Base-by-base conservation (phyloP, 2,888 invertebrate genomes). In the Eugnorisma glareosa region DNA sequence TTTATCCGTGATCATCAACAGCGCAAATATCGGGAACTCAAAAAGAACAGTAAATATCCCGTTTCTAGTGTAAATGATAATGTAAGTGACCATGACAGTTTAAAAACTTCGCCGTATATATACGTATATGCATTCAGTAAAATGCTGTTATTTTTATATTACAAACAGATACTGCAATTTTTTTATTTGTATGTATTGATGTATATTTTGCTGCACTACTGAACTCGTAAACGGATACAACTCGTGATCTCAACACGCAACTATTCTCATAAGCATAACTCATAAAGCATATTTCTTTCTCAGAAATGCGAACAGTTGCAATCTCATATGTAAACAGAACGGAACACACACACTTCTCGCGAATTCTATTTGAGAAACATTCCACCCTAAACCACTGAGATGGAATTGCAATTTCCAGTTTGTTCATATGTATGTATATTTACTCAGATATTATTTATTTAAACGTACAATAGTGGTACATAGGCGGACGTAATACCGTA, bases 391-490 rank as follows among this genome's bases (percentile, higher is more conserved):
- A 59, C 40, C 54, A 35, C 18, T 59, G 54, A 77, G 71, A 61
- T 74, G 73, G 59, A 82, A 77, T 77, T 73, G 37, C 31, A 71
- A 85, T 77, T 73, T 82, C n/a, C 31, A 70, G 59, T 40, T 66
- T 45, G n/a, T 43, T 74, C 48, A 57, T 18, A 45, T 1, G 43
- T 10, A 40, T 40, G 43, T 10, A 40, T 40, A 40, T 11, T 40
- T 40, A 40, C 40, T 40, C 40, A 11, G 40, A 40, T 40, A 11
- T 37, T 0, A 40, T 40, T n/a, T n/a, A n/a, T n/a, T n/a, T n/a
- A n/a, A n/a, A n/a, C n/a, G n/a, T n/a, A n/a, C n/a, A n/a, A n/a
- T n/a, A n/a, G n/a, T n/a, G n/a, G n/a, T n/a, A n/a, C n/a, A n/a
- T n/a, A n/a, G n/a, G n/a, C n/a, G n/a, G n/a, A n/a, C n/a, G n/a